Evolutionary conservation across 2,888 invertebrate genomes (phyloP).

Genomic region (Agonopterix alstromeriana): DNA sequence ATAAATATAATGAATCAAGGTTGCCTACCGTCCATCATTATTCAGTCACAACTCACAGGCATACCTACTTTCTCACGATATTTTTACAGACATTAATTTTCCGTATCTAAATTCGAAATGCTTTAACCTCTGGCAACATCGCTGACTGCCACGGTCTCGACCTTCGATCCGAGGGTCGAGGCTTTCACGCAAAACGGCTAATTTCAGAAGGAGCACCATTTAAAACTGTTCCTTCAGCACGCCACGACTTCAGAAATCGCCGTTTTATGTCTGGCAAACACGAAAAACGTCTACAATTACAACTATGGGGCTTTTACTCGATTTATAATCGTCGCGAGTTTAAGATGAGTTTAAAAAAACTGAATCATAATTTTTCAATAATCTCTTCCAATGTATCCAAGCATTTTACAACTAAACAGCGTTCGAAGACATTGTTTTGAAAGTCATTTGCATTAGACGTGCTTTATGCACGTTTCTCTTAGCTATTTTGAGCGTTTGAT

Average conservation of each 20-base stretch:
- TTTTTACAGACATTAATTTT: background rate
- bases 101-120: background rate
- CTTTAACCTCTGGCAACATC: slow-evolving; percentile 17
- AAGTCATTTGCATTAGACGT: too few species aligned
- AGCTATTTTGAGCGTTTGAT: too few species aligned
- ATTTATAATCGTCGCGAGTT: background rate
- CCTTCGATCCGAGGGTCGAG: slow-evolving; percentile 47
- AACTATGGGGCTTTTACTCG: slow-evolving; percentile 8
- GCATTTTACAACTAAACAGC: too few species aligned
- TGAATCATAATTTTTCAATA: too few species aligned
- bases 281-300: slow-evolving; percentile 18
- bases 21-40: too few species aligned
- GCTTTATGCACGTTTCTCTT: too few species aligned
- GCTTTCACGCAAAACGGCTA: slow-evolving; percentile 44
- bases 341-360: too few species aligned
- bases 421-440: too few species aligned
- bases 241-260: slow-evolving; percentile 27
- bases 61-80: background rate
- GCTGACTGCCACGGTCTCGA: slow-evolving; percentile 50
- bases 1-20: too few species aligned
- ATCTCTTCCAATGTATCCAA: too few species aligned
- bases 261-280: slow-evolving; percentile 30
- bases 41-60: background rate
- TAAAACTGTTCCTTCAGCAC: slow-evolving; percentile 40
- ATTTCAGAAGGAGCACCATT: slow-evolving; percentile 36